Base-by-base conservation (phyloP, 1,140 invertebrate species). In the Temnothorax nylanderi region DNA sequence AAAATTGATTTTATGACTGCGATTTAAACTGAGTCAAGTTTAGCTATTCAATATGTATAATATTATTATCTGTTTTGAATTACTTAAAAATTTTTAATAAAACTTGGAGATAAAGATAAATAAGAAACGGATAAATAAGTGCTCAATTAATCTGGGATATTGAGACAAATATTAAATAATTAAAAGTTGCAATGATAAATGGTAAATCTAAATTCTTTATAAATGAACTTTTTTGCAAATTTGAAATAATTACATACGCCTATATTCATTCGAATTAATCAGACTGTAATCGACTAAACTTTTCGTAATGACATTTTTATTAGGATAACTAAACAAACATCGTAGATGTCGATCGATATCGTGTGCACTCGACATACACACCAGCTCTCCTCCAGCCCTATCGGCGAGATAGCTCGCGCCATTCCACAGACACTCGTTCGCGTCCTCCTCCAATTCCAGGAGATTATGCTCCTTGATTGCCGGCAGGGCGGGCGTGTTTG, bases 361-460 rank as follows among this genome's bases (percentile, higher is more conserved):
- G 41, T 26, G 44, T 44, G 34, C 34, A 34, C 34, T 80, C 51
- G 18, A 86, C 3, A 51, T 41, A 44, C 85, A 77, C 89, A 96
- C 95, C 85, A 96, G 88, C 91, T 96, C 96, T 64, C 96, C 95
- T 26, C 95, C 95, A 18, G 95, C 94, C 80, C 95, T 94, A 82
- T 96, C 96, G 77, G 95, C 92, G 78, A 96, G 95, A 91, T 96
- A 97, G 91, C 96, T 97, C 7, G 96, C 96, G 85, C 95, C 96
- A 93, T 97, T 97, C 97, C 97, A 97, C 60, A 97, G 93, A 93
- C 97, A 97, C 92, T 97, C 97, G 87, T 96, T 97, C 2, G 96
- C 96, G 91, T 97, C 97, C 94, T 97, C 97, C 88, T 97, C 97
- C 88, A 97, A 94, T 92, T 97, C 97, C 90, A 97, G 93, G 7